A percentile compares a stretch with the other conserved stretches of the same genome.
These are phyloP conservation scores for Valencia hispanica DNA, from an alignment of 2,797 vertebrate species.

Conservation along the genomic window DNA sequence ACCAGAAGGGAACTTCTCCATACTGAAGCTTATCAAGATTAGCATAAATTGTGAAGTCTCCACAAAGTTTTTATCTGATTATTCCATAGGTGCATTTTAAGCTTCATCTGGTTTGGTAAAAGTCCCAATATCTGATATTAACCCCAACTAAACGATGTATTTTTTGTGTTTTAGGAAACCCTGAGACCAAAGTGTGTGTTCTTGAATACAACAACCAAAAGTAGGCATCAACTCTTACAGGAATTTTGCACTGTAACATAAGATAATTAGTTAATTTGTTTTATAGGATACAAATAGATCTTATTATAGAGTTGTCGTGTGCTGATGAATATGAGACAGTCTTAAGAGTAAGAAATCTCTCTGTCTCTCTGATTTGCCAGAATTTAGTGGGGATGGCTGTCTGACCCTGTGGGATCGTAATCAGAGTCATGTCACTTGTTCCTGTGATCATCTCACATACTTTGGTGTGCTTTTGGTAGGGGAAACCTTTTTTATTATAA, in stretches of 20 bases:
- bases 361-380: slow-evolving; percentile 23
- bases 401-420: slow-evolving; percentile 4
- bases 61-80: too few relatives aligned
- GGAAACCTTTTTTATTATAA: background rate
- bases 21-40: too few relatives aligned
- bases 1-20: too few relatives aligned
- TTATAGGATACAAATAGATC: background rate
- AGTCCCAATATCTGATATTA: background rate
- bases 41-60: too few relatives aligned
- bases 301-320: background rate
- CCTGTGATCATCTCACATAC: slow-evolving; percentile 68
- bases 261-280: accelerated
- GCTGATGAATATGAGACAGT: too few relatives aligned
- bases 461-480: slow-evolving; percentile 66
- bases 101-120: background rate
- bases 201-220: slow-evolving; percentile 13
- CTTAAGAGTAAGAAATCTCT: background rate
- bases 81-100: too few relatives aligned
- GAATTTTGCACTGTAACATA: background rate
- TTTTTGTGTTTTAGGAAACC: slow-evolving; percentile 38
- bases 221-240: slow-evolving; percentile 39
- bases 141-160: background rate
- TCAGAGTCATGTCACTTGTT: slow-evolving; percentile 43
- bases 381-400: slow-evolving; percentile 26
- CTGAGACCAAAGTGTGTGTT: slow-evolving; percentile 35